Conservation (phyloP, 2,888 invertebrate genomes). For the Quadroppia sp. region DNA sequence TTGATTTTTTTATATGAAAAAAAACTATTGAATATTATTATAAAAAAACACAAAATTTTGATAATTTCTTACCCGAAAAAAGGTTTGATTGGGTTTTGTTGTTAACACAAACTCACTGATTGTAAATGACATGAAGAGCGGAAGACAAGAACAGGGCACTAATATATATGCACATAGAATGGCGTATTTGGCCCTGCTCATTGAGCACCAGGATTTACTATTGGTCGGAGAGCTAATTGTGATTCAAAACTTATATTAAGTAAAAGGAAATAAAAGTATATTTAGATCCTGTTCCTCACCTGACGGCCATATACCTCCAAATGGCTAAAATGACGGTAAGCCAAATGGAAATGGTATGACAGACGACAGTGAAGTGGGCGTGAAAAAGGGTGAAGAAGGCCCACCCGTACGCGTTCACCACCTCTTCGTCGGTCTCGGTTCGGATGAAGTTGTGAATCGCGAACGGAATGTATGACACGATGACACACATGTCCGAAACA, state of each 20-base stretch:
- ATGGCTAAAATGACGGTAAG: slow-evolving; percentile 85
- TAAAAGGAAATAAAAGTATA: background rate
- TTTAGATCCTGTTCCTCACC: slow-evolving; percentile 50
- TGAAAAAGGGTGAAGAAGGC: slow-evolving; percentile 81
- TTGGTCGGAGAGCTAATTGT: slow-evolving; percentile 41
- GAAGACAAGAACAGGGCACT: slow-evolving; percentile 77
- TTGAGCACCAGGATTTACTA: slow-evolving; percentile 60
- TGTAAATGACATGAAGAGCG: slow-evolving; percentile 74
- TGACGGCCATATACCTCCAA: slow-evolving; percentile 77
- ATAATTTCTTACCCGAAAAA: background rate
- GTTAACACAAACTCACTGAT: slow-evolving; percentile 53
- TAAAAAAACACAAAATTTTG: too few relatives aligned
- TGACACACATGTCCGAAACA: slow-evolving; percentile 86
- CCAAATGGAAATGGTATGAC: slow-evolving; percentile 88
- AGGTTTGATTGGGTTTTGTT: background rate
- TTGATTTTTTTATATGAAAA: too few relatives aligned
- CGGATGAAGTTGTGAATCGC: slow-evolving; percentile 70
- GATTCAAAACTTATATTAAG: background rate
- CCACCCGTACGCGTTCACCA: slow-evolving; percentile 65
- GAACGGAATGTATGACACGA: slow-evolving; percentile 82
- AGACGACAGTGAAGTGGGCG: slow-evolving; percentile 78
- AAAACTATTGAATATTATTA: too few relatives aligned
- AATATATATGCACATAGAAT: slow-evolving; percentile 73
- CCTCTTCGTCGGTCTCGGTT: slow-evolving; percentile 43
- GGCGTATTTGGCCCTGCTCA: slow-evolving; percentile 68